Evolutionary conservation across 2,113 vertebrate species (phyloP), one percentile per base, ranked within the genome.

Genomic region (Nicator chloris): DNA sequence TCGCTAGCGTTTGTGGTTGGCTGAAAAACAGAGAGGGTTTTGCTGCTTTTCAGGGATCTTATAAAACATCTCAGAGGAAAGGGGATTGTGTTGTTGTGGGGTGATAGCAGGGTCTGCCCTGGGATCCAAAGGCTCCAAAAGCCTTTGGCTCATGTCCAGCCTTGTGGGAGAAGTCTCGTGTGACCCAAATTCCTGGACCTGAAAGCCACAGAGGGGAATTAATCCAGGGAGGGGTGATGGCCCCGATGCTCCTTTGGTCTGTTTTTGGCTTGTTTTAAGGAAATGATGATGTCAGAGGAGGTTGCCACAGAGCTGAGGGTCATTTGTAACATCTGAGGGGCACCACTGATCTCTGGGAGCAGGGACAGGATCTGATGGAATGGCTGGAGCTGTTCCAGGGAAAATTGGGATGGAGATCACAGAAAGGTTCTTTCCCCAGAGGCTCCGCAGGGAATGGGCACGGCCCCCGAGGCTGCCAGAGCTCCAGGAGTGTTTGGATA

Each of bases 61-160:
- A 13, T 5, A 9, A 4, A 33, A 51, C 33, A 30, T 6, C 3
- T 1, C 15, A 0, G 39, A 33, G 69, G 6, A 61, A 35, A 47
- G 1, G 0, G 16, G 31, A 8, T 8, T 4, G 16, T 22, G 42
- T 2, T 6, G 57, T 2, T 3, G 3, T 7, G 4, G 12, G 1
- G 6, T 37, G 19, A 28, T 3, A 2, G 1, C 33, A 5, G 3
- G 2, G 17, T 20, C 59, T 63, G 27, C 40, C 28, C 20, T 22
- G 20, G 7, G 20, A 44, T 64, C 28, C 30, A 44, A 30, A 23
- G 9, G 56, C 53, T 51, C 47, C 28, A 16, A 13, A 61, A 68
- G 56, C 50, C 45, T 82, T 31, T 35, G 42, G 24, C 28, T n/a
- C 6, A 6, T 0, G 3, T 7, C 27, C 5, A 10, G 7, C 57